Evolutionary conservation across 1,140 invertebrate species (phyloP), one percentile per base, ranked within the genome.

Genomic region (Trichonephila inaurata): DNA sequence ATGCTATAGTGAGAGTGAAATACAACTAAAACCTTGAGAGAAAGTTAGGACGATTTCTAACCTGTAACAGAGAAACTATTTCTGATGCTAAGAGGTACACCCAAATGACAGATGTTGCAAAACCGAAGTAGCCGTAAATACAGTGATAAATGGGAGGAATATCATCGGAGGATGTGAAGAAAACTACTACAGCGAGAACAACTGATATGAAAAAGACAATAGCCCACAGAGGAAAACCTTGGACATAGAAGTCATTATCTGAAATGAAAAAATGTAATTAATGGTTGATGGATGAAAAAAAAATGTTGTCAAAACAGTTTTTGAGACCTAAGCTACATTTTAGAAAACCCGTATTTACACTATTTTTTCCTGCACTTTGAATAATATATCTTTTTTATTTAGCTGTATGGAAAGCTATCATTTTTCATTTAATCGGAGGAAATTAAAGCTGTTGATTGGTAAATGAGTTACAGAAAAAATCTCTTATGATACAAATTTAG

Each of bases 51-150:
- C 0, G 24, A 8, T n/a, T 64, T 82, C 60, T 94, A 95, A 96
- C 96, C 86, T 96, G 95, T 33, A 97, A 95, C 44, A 97, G 96
- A 90, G 96, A 96, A 94, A 98, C 97, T 91, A 97, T 96, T 95
- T 97, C 97, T 94, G 97, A 96, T 64, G 97, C 97, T 14, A 97
- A 95, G 91, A 96, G 95, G 95, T 97, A 97, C 64, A 98, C 97
- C 96, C 97, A 97, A 40, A 97, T 94, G 92, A 97, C 96, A 33
- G 97, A 97, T 21, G 96, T 95, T 10, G 96, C 72, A 95, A 97
- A 97, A 69, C 97, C 97, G 19, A 97, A 88, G 95, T 97, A 97
- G 28, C 97, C 96, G 95, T 97, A 97, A 7, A 94, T 95, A 24
- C 94, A 85, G 92, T 96, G 95, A 94, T 96, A 96, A 28, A 86